Evolutionary conservation across 2,888 invertebrate genomes (phyloP), one percentile per base, ranked within the genome.

Genomic region (Tetramorium bicarinatum): DNA sequence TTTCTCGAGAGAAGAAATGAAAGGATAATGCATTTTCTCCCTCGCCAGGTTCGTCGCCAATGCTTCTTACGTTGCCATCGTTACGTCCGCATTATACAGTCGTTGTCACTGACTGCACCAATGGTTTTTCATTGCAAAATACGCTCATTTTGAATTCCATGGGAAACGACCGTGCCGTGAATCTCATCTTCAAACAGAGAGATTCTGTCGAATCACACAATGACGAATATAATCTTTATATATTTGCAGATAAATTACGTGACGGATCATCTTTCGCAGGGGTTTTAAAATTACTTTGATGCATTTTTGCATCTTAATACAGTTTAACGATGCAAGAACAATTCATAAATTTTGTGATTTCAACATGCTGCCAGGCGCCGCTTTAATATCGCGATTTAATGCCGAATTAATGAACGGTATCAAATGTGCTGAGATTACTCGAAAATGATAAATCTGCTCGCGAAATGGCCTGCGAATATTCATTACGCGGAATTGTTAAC

Each of bases 1-100:
- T 72, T 62, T 74, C 81, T 81, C 41, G 64, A 54, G 52, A 74
- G 44, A 62, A 18, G 21, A 54, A 34, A 61, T 7, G 67, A 59
- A 34, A 41, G 75, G 76, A 85, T 85, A 87, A 87, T 82, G 87
- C 82, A 80, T 87, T 87, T 87, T 82, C 79, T 38, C 34, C n/a
- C 54, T 61, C 18, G 52, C 6, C 21, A 72, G 52, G 38, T 59
- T 52, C 49, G 25, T 81, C 59, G 29, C 18, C 69, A 67, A 69
- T 52, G 69, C 59, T 80, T 84, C 54, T 67, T 56, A 47, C 56
- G 61, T 79, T 49, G 52, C 67, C 15, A 38, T 64, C 34, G 21
- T 54, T 21, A 38, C 21, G 25, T 38, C 49, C 52, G 69, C 62
- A 79, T 86, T 83, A 83, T 66, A 38, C 87, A 56, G 54, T 69